Evolutionary conservation across 2,113 vertebrate genomes (phyloP).

Genomic region (Terrapene triunguis): DNA sequence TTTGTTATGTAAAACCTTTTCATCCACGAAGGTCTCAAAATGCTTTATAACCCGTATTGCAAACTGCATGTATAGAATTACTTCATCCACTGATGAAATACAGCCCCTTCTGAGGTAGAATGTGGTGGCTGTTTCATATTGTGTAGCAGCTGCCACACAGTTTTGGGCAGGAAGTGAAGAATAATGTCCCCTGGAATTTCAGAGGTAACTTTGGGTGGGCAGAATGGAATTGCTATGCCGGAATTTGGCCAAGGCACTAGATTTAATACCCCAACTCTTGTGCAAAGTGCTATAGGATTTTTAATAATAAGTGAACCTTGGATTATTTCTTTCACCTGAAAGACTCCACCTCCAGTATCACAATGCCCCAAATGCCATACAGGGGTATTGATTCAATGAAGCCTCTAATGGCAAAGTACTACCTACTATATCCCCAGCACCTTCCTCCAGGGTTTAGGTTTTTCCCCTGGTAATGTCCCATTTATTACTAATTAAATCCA

Average conservation of each 20-base stretch:
- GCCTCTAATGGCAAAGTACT: not conserved
- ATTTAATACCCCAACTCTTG: not conserved
- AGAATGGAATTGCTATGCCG: not conserved
- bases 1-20: not conserved
- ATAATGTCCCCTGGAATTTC: not conserved
- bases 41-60: not conserved
- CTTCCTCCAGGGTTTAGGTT: not conserved
- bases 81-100: not conserved
- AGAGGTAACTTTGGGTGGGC: not conserved
- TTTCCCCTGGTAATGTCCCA: not conserved
- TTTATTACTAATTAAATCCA: not conserved
- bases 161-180: not conserved
- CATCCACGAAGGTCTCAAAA: not conserved
- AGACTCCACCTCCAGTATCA: not conserved
- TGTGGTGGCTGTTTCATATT: not conserved
- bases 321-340: not conserved
- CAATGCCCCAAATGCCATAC: not conserved
- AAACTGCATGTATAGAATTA: not conserved
- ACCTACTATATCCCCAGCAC: not conserved
- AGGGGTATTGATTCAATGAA: not conserved
- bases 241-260: not conserved
- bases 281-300: not conserved
- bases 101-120: not conserved
- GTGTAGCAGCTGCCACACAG: not conserved
- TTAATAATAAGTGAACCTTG: not conserved